These are phyloP conservation scores for Poecilia wingei DNA, from an alignment of 2,797 vertebrate genomes.

Conservation along the genomic window DNA sequence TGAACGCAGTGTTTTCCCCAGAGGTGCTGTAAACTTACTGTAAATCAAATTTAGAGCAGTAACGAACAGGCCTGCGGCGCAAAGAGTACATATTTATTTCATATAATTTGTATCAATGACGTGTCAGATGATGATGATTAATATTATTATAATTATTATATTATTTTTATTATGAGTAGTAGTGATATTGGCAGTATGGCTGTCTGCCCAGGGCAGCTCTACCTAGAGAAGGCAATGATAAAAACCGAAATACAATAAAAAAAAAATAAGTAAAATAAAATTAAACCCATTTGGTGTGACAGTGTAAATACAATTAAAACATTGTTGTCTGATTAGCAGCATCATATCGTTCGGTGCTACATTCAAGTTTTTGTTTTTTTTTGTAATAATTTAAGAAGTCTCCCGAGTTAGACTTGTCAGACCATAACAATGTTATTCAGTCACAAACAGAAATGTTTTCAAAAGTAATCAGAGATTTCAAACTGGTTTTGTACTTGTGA, in stretches of 20 bases:
- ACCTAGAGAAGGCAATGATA: not conserved
- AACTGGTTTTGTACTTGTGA: not conserved
- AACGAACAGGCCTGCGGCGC: conserved; percentile 30
- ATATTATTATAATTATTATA: conserved; percentile 16
- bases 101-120: conserved; percentile 38
- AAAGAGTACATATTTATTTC: conserved; percentile 4
- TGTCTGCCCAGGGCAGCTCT: not conserved
- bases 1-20: conserved; percentile 65
- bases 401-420: not conserved
- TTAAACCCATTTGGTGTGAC: not conserved
- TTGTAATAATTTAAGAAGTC: not conserved
- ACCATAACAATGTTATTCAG: not conserved
- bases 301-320: not conserved
- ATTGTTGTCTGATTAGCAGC: not conserved
- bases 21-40: conserved; percentile 57
- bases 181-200: not conserved
- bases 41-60: conserved; percentile 42
- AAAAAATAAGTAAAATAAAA: not conserved
- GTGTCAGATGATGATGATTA: conserved; percentile 34
- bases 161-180: conserved; percentile 11
- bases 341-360: not conserved
- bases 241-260: too few species aligned
- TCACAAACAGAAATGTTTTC: not conserved
- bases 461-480: not conserved
- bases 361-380: not conserved